Conservation (phyloP, 2,113 vertebrate species). For the Rhea americana region DNA sequence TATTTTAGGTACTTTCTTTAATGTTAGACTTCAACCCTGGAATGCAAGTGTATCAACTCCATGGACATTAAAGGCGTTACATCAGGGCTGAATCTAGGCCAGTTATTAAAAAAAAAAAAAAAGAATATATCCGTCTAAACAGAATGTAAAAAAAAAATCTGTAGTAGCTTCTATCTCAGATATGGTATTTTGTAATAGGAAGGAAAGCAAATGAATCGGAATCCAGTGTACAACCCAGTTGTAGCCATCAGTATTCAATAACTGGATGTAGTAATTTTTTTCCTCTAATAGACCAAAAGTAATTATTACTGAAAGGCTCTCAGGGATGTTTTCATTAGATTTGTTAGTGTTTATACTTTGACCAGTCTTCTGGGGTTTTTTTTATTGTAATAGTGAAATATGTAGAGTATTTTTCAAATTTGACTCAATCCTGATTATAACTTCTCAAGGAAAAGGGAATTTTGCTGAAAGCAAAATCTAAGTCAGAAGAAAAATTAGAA, state of each 20-base stretch:
- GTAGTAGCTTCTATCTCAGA: not conserved
- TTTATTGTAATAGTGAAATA: not conserved
- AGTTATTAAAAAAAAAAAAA: not conserved
- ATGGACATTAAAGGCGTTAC: not conserved
- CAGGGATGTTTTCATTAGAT: constrained; percentile 49
- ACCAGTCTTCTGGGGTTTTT: constrained; percentile 19
- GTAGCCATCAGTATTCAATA: not conserved
- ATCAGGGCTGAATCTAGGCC: not conserved
- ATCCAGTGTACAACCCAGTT: not conserved
- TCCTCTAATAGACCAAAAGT: constrained; percentile 27
- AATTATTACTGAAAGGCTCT: constrained; percentile 36
- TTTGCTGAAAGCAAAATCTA: constrained; percentile 14
- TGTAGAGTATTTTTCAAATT: constrained; percentile 21
- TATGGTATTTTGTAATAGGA: not conserved
- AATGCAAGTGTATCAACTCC: not conserved
- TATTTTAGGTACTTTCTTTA: constrained; percentile 3
- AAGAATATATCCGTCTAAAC: not conserved
- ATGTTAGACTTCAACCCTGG: not conserved
- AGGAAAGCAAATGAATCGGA: not conserved
- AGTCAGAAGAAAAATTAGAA: not conserved
- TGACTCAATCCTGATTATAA: not conserved
- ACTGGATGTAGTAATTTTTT: not conserved
- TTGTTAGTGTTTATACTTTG: constrained; percentile 27
- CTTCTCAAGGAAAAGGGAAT: constrained; percentile 48
- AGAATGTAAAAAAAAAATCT: not conserved